These are phyloP conservation scores for Scytalopus superciliaris DNA, from an alignment of 2,113 vertebrate genomes.

Conservation along the genomic window DNA sequence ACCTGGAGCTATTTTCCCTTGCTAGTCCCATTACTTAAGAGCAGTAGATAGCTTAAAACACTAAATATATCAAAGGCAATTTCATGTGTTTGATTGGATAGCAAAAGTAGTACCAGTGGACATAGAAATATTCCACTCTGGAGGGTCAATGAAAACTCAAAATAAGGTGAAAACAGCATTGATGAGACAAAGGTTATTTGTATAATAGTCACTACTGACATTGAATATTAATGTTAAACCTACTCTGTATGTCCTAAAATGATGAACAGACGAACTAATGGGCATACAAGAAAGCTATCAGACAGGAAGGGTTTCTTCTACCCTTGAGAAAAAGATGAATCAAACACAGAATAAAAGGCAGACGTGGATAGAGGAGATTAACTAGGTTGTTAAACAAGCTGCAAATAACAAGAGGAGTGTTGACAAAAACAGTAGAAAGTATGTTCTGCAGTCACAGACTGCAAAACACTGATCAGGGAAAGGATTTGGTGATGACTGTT, in stretches of 20 bases:
- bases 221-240: background rate
- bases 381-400: constrained; percentile 42
- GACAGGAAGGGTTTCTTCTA: background rate
- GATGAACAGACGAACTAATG: background rate
- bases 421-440: constrained; percentile 49
- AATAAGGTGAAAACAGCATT: background rate
- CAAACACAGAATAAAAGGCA: background rate
- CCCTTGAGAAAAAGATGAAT: background rate
- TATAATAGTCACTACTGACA: background rate
- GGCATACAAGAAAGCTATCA: background rate
- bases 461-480: constrained; percentile 36
- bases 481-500: constrained; percentile 54
- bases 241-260: background rate
- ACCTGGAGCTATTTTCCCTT: constrained; percentile 12
- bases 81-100: background rate
- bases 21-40: background rate
- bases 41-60: background rate
- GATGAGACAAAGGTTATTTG: background rate
- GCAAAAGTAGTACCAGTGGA: background rate
- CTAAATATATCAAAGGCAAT: background rate
- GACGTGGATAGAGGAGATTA: background rate
- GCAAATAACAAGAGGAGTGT: constrained; percentile 20
- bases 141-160: background rate
- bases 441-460: constrained; percentile 22
- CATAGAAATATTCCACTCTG: background rate